Evolutionary conservation across 2,113 vertebrate species (phyloP), one percentile per base, ranked within the genome.

Genomic region (Astatotilapia flaviijosephi): DNA sequence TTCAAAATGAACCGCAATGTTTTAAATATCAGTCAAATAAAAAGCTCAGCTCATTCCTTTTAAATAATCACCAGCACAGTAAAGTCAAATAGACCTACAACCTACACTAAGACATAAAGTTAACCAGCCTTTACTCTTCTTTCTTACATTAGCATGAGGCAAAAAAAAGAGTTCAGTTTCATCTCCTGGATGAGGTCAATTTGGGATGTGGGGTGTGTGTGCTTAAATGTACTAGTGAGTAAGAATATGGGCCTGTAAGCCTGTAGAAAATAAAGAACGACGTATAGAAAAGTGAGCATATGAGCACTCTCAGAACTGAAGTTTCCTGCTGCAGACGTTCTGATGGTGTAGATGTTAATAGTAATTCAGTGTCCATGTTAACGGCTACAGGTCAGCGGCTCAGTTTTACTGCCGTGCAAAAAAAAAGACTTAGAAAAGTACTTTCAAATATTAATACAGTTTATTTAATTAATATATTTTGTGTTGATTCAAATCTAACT

Each of bases 281-380:
- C 17, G 0, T 35, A 35, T 35, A 62, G 31, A 35, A 62, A 62
- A 62, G 31, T 62, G 58, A 62, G 1, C 0, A 33, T 7, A 62
- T 62, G 28, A 19, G 28, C 58, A 19, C 6, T 62, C 5, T 62
- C 4, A 62, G 9, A 11, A n/a, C 31, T 35, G 31, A 62, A 3
- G 17, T 35, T 62, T 62, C 31, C 31, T 35, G 31, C 28, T 62
- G 58, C 31, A 35, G 58, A 35, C 4, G 17, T 35, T 62, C 15
- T 35, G 58, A 62, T 62, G 31, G 58, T 35, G 6, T 56, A 55
- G 53, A 55, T 55, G 54, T 55, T 55, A 55, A 26, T 26, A 14
- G 2, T 26, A 26, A 26, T 26, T 56, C 54, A 56, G 54, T 56
- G 15, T 62, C 31, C 31, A 62, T 19, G 31, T 33, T 65, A 37